phyloP scores from a whole-genome alignment of 2,113 vertebrate genomes.

The Daphoenositta chrysoptera region DNA sequence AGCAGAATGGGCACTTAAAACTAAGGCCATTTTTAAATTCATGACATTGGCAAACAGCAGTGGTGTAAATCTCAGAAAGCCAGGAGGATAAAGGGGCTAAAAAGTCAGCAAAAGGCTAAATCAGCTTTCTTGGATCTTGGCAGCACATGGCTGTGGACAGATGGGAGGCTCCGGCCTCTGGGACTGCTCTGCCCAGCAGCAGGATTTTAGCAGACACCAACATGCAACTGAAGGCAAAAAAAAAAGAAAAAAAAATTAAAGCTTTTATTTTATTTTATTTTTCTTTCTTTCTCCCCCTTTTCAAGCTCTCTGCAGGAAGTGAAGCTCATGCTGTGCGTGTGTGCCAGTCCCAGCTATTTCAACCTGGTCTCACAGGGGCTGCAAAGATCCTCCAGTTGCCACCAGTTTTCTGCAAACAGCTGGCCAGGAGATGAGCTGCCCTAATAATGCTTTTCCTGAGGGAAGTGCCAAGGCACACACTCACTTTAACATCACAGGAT shows the following conservation, averaged over 20 bases:
- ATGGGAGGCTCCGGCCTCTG: not conserved
- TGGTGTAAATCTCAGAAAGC: not conserved
- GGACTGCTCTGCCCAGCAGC: not conserved
- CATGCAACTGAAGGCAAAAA: not conserved
- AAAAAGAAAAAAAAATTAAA: no score
- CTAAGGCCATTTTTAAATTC: not conserved
- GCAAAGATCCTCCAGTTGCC: not conserved
- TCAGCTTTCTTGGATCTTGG: constrained; percentile 16
- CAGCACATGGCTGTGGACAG: not conserved
- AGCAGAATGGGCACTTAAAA: not conserved
- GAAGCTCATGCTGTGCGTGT: not conserved
- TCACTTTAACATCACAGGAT: not conserved
- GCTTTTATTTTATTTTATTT: not conserved
- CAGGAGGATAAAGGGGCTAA: not conserved
- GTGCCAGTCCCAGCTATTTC: not conserved
- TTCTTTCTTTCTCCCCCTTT: rapidly evolving
- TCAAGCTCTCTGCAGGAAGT: not conserved
- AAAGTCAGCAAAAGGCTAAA: constrained; percentile 13
- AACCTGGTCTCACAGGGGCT: not conserved
- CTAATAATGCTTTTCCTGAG: not conserved
- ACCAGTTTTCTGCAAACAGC: not conserved
- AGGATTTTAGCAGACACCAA: not conserved
- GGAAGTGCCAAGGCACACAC: not conserved
- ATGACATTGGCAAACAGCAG: not conserved
- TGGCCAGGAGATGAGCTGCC: not conserved